Evolutionary conservation across 1,140 invertebrate species (phyloP), one percentile per base, ranked within the genome.

Genomic region (Hyles euphorbiae): DNA sequence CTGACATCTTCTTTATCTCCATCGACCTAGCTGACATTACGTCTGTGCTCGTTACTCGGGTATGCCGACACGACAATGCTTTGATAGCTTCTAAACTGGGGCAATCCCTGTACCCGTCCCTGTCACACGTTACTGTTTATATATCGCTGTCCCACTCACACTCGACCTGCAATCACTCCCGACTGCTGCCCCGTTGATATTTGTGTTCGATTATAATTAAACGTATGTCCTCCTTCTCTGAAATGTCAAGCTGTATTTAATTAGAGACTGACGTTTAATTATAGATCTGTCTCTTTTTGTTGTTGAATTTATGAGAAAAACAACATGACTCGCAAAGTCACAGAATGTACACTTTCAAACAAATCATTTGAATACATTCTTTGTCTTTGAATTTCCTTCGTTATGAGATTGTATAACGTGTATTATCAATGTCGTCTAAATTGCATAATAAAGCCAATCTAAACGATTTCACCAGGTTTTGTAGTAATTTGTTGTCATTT

Each of bases 201-300:
- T 88, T 87, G 78, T 81, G 81, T 84, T 84, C 83, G 82, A 84
- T 78, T 88, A 88, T 83, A 87, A 88, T 88, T 88, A 88, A 81
- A 83, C 79, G 62, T 70, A 80, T 81, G 86, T 79, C 83, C 86
- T 82, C 74, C 62, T 87, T 86, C 76, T 83, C 81, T 82, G 70
- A 88, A 88, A 88, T 88, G 86, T 87, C 86, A 86, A 80, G 72
- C 80, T 76, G 76, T 78, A 71, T 87, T 82, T 86, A 86, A 88
- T 87, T 87, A 85, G 78, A 81, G 68, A 78, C 73, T 58, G 66
- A 64, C 64, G 62, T 74, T 76, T 88, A 87, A 83, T 87, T 78
- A 85, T 88, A 88, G 79, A 82, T 78, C 63, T 57, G 70, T 68
- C 72, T 64, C 70, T 81, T 76, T 52, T 52, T 52, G 33, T 52